These are phyloP conservation scores for Eucidaris tribuloides DNA, from an alignment of 35 echinoderm and acorn worm species.

Conservation along the genomic window DNA sequence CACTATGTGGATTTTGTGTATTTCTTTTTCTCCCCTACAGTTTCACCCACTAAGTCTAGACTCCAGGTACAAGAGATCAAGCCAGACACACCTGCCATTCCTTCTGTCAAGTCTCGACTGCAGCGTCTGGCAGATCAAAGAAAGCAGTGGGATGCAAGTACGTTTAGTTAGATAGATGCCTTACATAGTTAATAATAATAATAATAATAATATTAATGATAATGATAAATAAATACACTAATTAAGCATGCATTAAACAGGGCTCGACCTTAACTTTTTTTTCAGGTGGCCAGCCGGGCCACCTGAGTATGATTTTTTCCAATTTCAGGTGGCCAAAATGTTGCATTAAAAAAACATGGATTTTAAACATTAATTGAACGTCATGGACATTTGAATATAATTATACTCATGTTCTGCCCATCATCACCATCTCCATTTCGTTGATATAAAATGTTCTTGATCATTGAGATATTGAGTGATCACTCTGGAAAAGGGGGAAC, in stretches of 20 bases:
- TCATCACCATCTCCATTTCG: too few relatives aligned
- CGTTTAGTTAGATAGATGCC: not conserved
- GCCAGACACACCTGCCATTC: constrained; percentile 72
- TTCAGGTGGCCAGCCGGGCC: not conserved
- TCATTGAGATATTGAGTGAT: too few relatives aligned
- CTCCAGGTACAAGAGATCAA: not conserved
- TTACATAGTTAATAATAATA: not conserved
- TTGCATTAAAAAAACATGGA: too few relatives aligned
- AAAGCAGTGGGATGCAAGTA: constrained; percentile 32
- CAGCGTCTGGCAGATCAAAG: constrained; percentile 49
- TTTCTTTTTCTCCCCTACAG: not conserved
- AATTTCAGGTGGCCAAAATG: not conserved
- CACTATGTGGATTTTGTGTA: too few relatives aligned
- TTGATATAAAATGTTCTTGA: too few relatives aligned
- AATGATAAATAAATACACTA: not conserved
- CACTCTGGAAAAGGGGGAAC: too few relatives aligned
- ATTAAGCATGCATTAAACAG: not conserved
- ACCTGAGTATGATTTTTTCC: not conserved
- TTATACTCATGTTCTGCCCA: too few relatives aligned
- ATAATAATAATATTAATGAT: not conserved
- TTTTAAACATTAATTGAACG: too few relatives aligned
- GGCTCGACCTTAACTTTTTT: not conserved
- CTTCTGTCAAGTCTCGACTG: constrained; percentile 47
- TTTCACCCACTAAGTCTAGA: not conserved
- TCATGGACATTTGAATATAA: too few relatives aligned